Base-by-base conservation (phyloP, 1,140 invertebrate species). In the Phymastichus coffea region DNA sequence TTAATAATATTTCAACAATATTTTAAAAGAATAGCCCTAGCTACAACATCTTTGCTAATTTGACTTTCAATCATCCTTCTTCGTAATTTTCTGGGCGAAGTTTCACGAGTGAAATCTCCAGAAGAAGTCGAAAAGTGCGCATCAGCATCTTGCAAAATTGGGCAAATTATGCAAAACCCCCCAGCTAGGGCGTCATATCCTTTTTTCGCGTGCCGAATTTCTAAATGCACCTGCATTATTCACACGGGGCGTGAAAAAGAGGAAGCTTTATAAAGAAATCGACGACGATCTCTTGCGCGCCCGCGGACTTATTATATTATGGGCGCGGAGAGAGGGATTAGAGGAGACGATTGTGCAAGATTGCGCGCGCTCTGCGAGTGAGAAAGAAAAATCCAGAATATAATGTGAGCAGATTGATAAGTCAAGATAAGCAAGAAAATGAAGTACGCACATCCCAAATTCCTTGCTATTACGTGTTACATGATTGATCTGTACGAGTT, bases 91-190 rank as follows among this genome's bases (percentile, higher is more conserved):
- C n/a, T n/a, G n/a, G n/a, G n/a, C n/a, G n/a, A n/a, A n/a, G n/a
- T n/a, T n/a, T n/a, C n/a, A n/a, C n/a, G n/a, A n/a, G n/a, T n/a
- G n/a, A n/a, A n/a, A n/a, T n/a, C n/a, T n/a, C n/a, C n/a, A n/a
- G n/a, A n/a, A n/a, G n/a, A n/a, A n/a, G n/a, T n/a, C n/a, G n/a
- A n/a, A n/a, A n/a, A n/a, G 41, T 25, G 7, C 22, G n/a, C 3
- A 10, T 9, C 38, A 6, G 12, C 35, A 6, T 14, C 2, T 48
- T 48, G 25, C 22, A 40, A 48, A 48, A 48, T 47, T 57, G 43
- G 28, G 33, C 15, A 57, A 57, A 48, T 57, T 57, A 57, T 57
- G 55, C 46, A 57, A 49, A 57, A 57, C 22, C 7, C 4, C 23
- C 40, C 12, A n/a, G n/a, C n/a, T n/a, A n/a, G 48, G n/a, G 12